Conservation (phyloP, 2,888 invertebrate genomes). For the Blera fallax region DNA sequence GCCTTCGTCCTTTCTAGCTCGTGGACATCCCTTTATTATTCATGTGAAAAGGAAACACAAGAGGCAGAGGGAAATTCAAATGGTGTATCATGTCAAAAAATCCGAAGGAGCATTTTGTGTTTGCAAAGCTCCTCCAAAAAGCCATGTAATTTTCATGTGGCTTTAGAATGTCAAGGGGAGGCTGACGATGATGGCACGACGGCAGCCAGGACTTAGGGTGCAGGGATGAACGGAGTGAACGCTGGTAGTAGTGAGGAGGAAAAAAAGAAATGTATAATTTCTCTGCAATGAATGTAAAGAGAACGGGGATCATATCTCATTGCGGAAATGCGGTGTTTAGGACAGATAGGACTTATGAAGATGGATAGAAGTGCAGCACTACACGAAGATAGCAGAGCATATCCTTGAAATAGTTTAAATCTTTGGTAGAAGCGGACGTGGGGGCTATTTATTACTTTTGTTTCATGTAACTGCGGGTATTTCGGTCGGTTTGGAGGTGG, state of each 20-base stretch:
- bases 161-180: slow-evolving; percentile 64
- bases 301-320: slow-evolving; percentile 60
- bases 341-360: slow-evolving; percentile 62
- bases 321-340: slow-evolving; percentile 67
- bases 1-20: slow-evolving; percentile 55
- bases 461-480: background rate
- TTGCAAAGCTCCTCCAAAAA: slow-evolving; percentile 56
- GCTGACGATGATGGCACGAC: slow-evolving; percentile 47
- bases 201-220: slow-evolving; percentile 42
- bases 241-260: background rate
- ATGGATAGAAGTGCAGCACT: slow-evolving; percentile 49
- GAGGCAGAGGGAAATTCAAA: background rate
- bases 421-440: background rate
- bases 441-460: slow-evolving; percentile 52
- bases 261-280: slow-evolving; percentile 37
- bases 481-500: background rate
- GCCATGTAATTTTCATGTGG: slow-evolving; percentile 72
- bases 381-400: background rate
- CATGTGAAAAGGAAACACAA: slow-evolving; percentile 37
- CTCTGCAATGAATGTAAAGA: slow-evolving; percentile 63
- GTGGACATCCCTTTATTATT: slow-evolving; percentile 67
- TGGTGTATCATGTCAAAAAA: slow-evolving; percentile 64
- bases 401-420: slow-evolving; percentile 55
- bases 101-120: slow-evolving; percentile 63
- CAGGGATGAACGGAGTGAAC: slow-evolving; percentile 11